Evolutionary conservation across 2,888 invertebrate species (phyloP).

Genomic region (Cordilura impudica): DNA sequence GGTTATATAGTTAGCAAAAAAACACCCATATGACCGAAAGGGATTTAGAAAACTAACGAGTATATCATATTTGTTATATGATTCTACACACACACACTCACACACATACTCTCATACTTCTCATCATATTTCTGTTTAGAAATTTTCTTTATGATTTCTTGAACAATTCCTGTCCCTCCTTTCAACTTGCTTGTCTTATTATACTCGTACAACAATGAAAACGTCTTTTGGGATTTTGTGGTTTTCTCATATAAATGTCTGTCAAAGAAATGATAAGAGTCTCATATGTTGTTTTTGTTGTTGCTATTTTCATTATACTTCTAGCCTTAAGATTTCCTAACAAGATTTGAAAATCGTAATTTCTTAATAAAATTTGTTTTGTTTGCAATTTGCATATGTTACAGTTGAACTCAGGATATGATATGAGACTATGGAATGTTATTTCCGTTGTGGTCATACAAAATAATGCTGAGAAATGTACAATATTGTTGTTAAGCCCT

Average conservation of each 20-base stretch:
- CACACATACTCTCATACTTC: not conserved
- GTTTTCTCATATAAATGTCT: conserved; percentile 63
- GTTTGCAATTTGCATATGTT: conserved; percentile 26
- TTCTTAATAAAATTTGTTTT: not conserved
- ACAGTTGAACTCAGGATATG: conserved; percentile 26
- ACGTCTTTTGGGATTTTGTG: conserved; percentile 50
- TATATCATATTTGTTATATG: not conserved
- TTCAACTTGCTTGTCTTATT: conserved; percentile 14
- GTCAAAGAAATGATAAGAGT: conserved; percentile 73
- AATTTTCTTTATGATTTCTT: conserved; percentile 29
- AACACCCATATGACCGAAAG: conserved; percentile 63
- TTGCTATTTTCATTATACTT: not conserved
- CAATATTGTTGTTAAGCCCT: too few relatives aligned
- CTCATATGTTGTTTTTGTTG: conserved; percentile 64
- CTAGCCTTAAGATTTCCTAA: conserved; percentile 16
- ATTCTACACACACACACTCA: not conserved
- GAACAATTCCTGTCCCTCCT: conserved; percentile 1
- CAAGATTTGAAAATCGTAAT: not conserved
- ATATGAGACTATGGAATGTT: conserved; percentile 41
- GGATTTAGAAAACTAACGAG: conserved; percentile 25
- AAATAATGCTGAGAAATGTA: conserved; percentile 51
- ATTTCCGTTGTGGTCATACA: conserved; percentile 57
- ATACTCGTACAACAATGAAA: conserved; percentile 13
- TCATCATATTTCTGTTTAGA: not conserved
- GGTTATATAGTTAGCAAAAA: conserved; percentile 66